A percentile compares a stretch with the other conserved stretches of the same genome.
Conservation (phyloP, 2,797 vertebrate genomes). For the Microcaecilia unicolor region DNA sequence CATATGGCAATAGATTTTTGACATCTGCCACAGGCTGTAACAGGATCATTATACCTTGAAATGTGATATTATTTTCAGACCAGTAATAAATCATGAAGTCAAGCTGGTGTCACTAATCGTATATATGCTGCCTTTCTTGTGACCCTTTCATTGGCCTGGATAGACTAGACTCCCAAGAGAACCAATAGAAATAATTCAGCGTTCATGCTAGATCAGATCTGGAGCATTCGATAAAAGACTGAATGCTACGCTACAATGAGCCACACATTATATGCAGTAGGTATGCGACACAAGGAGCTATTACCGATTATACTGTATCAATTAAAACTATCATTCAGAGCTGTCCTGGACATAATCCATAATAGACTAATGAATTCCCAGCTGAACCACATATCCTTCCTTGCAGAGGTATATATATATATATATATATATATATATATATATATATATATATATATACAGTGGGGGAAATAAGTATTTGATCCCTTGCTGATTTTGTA, state of each 20-base stretch:
- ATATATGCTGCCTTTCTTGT: slow-evolving; percentile 9
- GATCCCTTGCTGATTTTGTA: too few species aligned
- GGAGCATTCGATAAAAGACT: background rate
- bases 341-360: too few species aligned
- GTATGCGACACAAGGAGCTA: background rate
- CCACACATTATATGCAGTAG: background rate
- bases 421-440: too few species aligned
- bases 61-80: slow-evolving; percentile 25
- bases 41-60: slow-evolving; percentile 12
- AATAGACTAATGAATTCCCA: too few species aligned
- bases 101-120: slow-evolving; percentile 13
- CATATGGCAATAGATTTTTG: slow-evolving; percentile 18
- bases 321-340: too few species aligned
- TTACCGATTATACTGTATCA: too few species aligned
- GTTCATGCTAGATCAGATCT: slow-evolving; percentile 14
- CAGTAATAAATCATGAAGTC: slow-evolving; percentile 28
- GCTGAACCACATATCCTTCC: too few species aligned
- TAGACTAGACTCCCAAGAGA: slow-evolving; percentile 5
- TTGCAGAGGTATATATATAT: too few species aligned
- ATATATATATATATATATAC: too few species aligned
- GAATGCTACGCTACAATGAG: background rate
- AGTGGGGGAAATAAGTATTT: too few species aligned
- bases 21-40: slow-evolving; percentile 31
- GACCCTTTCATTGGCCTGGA: slow-evolving; percentile 13
- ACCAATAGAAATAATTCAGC: slow-evolving; percentile 2